Percentiles rank a stretch among this genome's conserved stretches.
These are phyloP conservation scores for Lydus trimaculatus DNA, from an alignment of 2,888 invertebrate species.

Conservation along the genomic window DNA sequence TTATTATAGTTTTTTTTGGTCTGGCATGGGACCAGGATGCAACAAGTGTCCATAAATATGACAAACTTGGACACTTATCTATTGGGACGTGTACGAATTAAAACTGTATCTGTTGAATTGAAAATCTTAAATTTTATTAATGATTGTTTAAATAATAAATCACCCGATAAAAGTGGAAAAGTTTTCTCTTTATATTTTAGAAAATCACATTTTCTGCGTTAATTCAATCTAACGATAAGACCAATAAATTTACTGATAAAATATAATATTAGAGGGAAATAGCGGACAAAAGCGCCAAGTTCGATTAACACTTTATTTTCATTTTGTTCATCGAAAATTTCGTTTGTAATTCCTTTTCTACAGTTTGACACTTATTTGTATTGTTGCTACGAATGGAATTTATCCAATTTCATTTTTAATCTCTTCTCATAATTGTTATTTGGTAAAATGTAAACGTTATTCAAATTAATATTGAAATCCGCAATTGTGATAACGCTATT, in stretches of 20 bases:
- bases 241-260: no score
- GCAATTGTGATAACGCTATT: background rate
- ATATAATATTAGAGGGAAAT: no score
- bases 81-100: background rate
- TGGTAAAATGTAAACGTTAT: background rate
- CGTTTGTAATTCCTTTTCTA: no score
- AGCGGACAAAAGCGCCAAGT: no score
- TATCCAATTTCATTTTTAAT: background rate
- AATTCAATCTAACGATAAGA: no score
- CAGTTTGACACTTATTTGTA: no score
- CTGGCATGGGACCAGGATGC: background rate
- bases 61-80: background rate
- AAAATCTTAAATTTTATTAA: background rate
- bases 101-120: background rate
- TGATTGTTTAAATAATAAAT: background rate
- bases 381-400: no score
- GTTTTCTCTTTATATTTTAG: no score
- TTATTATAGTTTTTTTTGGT: background rate
- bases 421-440: background rate
- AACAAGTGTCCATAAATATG: constrained; percentile 9
- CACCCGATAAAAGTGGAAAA: no score
- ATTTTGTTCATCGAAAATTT: no score
- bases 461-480: background rate
- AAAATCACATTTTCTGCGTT: no score
- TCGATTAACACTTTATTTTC: no score